Evolutionary conservation across 2,888 invertebrate species (phyloP), one percentile per base, ranked within the genome.

Genomic region (Pristionchus exspectatus): DNA sequence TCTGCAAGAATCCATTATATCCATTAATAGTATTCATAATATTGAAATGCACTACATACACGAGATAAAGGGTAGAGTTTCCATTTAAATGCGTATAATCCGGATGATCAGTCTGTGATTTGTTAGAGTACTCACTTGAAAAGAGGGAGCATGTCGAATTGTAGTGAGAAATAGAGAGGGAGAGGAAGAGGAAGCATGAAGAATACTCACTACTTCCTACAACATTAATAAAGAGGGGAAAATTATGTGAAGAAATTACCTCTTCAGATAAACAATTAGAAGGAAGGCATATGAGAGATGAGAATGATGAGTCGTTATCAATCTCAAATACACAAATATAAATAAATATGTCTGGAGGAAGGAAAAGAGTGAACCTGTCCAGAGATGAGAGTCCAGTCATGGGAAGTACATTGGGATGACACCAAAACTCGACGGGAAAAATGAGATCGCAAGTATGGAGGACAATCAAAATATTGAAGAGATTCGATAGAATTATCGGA

Each of bases 361-460:
- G 10, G 50, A n/a, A 83, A 27, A 74, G 44, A 50, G 7, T 14
- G 77, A 44, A 83, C 50, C 33, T 54, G 5, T n/a, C 54, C 50
- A 27, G n/a, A 50, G 33, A 54, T 24, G 50, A n/a, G 50, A 83
- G 24, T 83, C 50, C 83, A 54, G 54, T 83, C 74, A 74, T 74
- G 54, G 44, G 44, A 77, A 77, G 18, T 24, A 24, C 83, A 83
- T 30, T 24, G 18, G 10, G 83, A 83, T 33, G 83, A 83, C 9
- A 54, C n/a, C 12, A 54, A 14, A 83, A 54, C 27, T 83, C 27
- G 50, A 54, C 50, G 50, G 50, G 54, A 54, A 30, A 83, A 83
- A n/a, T 50, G 54, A 83, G 83, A 54, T 83, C 83, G 83, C 12
- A 83, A 9, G 16, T 83, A 83, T 12, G 83, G 83, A n/a, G 83